phyloP scores from a whole-genome alignment of 2,888 invertebrate genomes.

The Acronicta aceris region DNA sequence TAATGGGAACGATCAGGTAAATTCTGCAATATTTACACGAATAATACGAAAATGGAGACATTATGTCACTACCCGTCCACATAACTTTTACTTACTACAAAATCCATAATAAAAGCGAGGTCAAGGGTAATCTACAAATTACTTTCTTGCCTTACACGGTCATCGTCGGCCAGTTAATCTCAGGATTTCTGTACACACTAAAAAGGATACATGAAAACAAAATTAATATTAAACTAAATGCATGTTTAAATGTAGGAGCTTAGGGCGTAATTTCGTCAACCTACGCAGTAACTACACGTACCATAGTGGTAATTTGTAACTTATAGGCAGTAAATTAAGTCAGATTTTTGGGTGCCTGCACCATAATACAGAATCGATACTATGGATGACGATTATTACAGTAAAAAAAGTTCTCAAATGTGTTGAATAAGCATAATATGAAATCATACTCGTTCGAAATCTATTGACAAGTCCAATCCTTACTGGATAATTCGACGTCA shows the following conservation, averaged over 20 bases:
- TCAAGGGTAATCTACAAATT: background rate
- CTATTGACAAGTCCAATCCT: too few species aligned
- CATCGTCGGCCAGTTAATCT: background rate
- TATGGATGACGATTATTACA: background rate
- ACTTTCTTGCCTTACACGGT: too few species aligned
- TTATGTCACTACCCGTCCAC: too few species aligned
- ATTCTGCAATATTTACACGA: too few species aligned
- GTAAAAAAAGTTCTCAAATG: too few species aligned
- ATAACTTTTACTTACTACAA: too few species aligned
- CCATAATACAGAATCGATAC: background rate
- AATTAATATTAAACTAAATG: slow-evolving; percentile 2
- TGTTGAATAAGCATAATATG: too few species aligned
- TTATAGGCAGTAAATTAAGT: slow-evolving; percentile 3
- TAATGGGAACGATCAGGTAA: too few species aligned
- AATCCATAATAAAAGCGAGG: too few species aligned
- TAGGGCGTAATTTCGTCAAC: slow-evolving; percentile 8
- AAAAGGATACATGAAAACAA: background rate
- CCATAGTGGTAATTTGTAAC: slow-evolving; percentile 2
- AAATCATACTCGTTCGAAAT: too few species aligned
- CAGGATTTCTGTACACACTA: background rate
- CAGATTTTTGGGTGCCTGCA: background rate
- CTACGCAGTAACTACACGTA: slow-evolving; percentile 8
- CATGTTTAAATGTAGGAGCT: background rate
- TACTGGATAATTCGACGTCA: too few species aligned
- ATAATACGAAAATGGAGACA: too few species aligned